Evolutionary conservation across 2,797 vertebrate genomes (phyloP).

Genomic region (Glossophaga mutica): DNA sequence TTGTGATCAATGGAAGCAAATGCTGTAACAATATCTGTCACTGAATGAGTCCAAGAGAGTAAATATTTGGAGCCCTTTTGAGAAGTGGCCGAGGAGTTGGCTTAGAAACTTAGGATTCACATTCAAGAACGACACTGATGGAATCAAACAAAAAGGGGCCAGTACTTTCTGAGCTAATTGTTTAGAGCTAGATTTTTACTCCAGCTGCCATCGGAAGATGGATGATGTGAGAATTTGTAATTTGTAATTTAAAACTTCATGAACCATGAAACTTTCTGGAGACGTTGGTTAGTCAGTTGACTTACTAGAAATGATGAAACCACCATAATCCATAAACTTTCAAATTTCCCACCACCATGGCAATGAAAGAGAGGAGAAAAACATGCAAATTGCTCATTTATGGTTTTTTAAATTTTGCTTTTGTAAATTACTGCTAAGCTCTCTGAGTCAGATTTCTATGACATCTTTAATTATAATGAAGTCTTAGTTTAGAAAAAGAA

Average conservation of each 20-base stretch:
- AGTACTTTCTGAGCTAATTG: conserved; percentile 71
- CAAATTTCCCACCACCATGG: conserved; percentile 27
- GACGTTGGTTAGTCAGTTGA: conserved; percentile 60
- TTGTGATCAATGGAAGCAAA: not conserved
- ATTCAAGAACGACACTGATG: conserved; percentile 43
- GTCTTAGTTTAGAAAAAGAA: conserved; percentile 61
- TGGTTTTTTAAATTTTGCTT: conserved; percentile 58
- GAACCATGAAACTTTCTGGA: conserved; percentile 67
- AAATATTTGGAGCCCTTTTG: conserved; percentile 49
- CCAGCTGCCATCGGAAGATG: conserved; percentile 61
- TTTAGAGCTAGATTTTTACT: conserved; percentile 65
- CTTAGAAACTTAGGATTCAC: conserved; percentile 23
- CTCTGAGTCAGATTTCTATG: conserved; percentile 55
- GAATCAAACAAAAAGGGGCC: conserved; percentile 7
- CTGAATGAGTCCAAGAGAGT: not conserved
- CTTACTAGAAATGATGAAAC: conserved; percentile 67
- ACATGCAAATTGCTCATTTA: conserved; percentile 67
- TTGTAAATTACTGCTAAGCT: conserved; percentile 63
- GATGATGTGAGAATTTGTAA: conserved; percentile 67
- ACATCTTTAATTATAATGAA: conserved; percentile 73
- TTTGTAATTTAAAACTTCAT: conserved; percentile 72
- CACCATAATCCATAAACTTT: conserved; percentile 56
- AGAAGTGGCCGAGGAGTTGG: conserved; percentile 18
- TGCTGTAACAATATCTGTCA: conserved; percentile 21
- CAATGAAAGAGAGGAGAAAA: conserved; percentile 49